Evolutionary conservation across 1,140 invertebrate species (phyloP), one percentile per base, ranked within the genome.

Genomic region (Eumaeus atala): DNA sequence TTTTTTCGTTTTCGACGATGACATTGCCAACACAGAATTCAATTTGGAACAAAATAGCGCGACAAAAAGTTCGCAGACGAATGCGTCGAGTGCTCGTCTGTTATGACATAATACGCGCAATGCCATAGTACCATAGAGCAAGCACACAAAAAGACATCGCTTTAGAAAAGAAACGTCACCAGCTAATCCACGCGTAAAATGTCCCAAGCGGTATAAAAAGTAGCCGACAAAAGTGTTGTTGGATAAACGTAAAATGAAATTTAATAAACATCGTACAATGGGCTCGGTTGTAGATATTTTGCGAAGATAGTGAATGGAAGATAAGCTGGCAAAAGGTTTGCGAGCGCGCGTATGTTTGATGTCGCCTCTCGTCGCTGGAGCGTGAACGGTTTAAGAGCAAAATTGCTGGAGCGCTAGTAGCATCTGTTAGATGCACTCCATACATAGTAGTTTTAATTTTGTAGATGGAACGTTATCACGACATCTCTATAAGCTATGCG

Each of bases 91-190:
- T 75, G 65, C 73, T 73, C 70, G 63, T 72, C 70, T 86, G 83
- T 84, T 87, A 87, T 87, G 83, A 87, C 83, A 87, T 84, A 87
- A 83, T 86, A 71, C 80, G 74, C 76, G 83, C 76, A 86, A 84
- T 76, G 68, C 59, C 74, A 65, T 68, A 72, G 72, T 71, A 75
- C 77, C 79, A 81, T 73, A 66, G 61, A 52, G 64, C 53, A 58
- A 66, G 59, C 47, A 57, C 50, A 80, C 71, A 86, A 84, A 86
- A 86, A 86, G 77, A 74, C 79, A 67, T 75, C 72, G 66, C 62
- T 61, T 66, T 64, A 58, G 53, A 79, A 67, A 79, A 79, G 74
- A 72, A 62, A 80, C 74, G 73, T 83, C 81, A 84, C 68, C 47
- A 57, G 64, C 58, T 78, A 84, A 84, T 82, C 84, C 84, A 78